Percentiles rank a stretch among this genome's conserved stretches.
Evolutionary conservation across 2,113 vertebrate genomes (phyloP).

Genomic region (Morphnarchus princeps): DNA sequence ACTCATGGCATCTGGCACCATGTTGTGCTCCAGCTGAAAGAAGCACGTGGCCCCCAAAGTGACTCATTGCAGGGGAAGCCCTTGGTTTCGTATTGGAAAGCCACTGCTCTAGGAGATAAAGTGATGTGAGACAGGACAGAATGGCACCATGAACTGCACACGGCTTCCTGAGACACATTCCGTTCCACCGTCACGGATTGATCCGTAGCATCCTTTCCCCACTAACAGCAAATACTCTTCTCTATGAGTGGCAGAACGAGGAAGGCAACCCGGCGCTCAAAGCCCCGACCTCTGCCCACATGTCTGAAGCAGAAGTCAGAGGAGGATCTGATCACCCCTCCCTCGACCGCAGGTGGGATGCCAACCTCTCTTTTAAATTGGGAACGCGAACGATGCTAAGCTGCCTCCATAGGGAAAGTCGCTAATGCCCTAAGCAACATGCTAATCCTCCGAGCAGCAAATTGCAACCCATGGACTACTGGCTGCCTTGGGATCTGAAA

Average conservation of each 20-base stretch:
- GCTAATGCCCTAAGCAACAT: neutral
- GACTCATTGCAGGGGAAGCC: neutral
- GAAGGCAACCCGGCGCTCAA: neutral
- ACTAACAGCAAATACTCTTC: neutral
- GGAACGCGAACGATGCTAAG: neutral
- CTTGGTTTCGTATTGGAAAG: neutral
- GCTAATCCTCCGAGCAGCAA: neutral
- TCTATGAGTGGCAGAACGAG: accelerated
- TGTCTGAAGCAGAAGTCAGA: neutral
- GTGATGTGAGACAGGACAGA: neutral
- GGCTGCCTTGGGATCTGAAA: neutral
- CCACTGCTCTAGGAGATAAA: neutral
- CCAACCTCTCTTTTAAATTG: neutral
- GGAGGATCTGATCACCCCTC: neutral
- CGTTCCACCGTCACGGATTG: accelerated
- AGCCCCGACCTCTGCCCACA: accelerated
- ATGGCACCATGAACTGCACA: neutral
- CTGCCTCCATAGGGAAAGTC: neutral
- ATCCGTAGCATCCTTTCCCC: neutral
- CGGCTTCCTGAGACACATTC: neutral
- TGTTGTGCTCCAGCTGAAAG: neutral
- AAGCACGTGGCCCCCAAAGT: neutral
- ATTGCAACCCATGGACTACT: neutral
- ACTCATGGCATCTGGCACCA: slow-evolving; percentile 70
- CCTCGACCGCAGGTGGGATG: neutral